Percentiles rank a stretch among this genome's conserved stretches.
These are phyloP conservation scores for Pomatorhinus ruficollis DNA, from an alignment of 2,113 vertebrate species.

Conservation along the genomic window DNA sequence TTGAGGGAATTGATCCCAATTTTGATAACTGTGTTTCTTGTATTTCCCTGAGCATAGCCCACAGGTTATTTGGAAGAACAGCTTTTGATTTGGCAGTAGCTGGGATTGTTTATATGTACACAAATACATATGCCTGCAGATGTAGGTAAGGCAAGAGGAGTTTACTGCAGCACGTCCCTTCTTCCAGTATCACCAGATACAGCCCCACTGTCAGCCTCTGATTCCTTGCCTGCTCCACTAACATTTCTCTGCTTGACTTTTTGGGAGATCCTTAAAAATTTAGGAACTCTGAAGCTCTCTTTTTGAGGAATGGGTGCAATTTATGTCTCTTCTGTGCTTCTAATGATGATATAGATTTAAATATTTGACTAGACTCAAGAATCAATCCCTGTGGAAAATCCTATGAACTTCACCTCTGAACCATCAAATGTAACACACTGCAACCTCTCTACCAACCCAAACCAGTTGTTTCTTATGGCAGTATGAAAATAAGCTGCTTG, in stretches of 20 bases:
- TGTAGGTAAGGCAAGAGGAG: not conserved
- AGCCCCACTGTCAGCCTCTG: not conserved
- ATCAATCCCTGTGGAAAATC: not conserved
- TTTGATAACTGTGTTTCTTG: slow-evolving; percentile 5
- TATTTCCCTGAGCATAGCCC: not conserved
- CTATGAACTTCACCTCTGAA: not conserved
- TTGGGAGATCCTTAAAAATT: not conserved
- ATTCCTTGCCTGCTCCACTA: not conserved
- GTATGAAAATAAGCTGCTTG: not conserved
- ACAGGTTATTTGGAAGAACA: not conserved
- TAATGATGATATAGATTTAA: not conserved
- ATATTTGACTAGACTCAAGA: not conserved
- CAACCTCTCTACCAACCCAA: not conserved
- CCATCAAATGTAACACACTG: not conserved
- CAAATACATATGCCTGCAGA: not conserved
- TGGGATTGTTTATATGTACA: not conserved
- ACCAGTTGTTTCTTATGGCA: not conserved
- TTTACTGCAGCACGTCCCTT: not conserved
- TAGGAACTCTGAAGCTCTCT: not conserved
- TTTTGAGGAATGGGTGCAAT: not conserved
- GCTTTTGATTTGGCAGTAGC: not conserved
- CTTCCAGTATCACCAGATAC: not conserved
- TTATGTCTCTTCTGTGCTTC: not conserved
- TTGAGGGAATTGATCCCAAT: not conserved
- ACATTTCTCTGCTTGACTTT: not conserved